Percentiles rank a stretch among this genome's conserved stretches.
Evolutionary conservation across 1,140 invertebrate species (phyloP).

Genomic region (Drosophila lini): DNA sequence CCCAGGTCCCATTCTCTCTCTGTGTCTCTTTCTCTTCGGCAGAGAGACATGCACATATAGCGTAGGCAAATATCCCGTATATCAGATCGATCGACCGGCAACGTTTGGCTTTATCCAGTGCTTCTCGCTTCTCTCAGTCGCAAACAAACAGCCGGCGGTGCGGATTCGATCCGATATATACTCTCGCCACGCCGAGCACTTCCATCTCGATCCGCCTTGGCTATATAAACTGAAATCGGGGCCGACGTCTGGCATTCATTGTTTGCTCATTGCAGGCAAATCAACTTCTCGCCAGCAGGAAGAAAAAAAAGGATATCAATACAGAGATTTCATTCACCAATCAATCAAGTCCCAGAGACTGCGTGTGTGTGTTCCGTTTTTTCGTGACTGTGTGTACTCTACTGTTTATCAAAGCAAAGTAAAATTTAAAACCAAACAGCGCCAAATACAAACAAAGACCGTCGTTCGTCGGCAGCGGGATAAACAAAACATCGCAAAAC

Average conservation of each 20-base stretch:
- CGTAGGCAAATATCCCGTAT: conserved; percentile 25
- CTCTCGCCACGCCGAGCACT: conserved; percentile 21
- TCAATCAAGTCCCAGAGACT: conserved; percentile 2
- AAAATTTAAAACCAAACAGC: conserved; percentile 61
- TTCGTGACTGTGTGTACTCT: conserved; percentile 23
- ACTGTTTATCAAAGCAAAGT: conserved; percentile 56
- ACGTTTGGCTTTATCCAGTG: conserved; percentile 27
- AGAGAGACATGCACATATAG: not conserved
- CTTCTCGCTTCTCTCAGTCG: conserved; percentile 44
- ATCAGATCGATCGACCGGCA: conserved; percentile 23
- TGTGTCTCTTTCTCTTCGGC: not conserved
- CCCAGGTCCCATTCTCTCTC: not conserved
- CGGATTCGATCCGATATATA: conserved; percentile 31
- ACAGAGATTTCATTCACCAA: conserved; percentile 29
- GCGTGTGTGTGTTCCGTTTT: conserved; percentile 17
- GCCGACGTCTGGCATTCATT: conserved; percentile 69
- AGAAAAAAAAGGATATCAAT: conserved; percentile 11
- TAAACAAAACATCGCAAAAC: conserved; percentile 66
- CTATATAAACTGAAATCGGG: conserved; percentile 70
- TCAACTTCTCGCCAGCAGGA: conserved; percentile 30
- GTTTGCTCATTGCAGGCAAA: conserved; percentile 61
- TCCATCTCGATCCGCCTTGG: conserved; percentile 6
- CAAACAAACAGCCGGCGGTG: conserved; percentile 39
- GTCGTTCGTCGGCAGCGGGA: conserved; percentile 34
- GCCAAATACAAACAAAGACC: conserved; percentile 59